phyloP scores from a whole-genome alignment of 2,113 vertebrate species.

The Ameiurus melas region DNA sequence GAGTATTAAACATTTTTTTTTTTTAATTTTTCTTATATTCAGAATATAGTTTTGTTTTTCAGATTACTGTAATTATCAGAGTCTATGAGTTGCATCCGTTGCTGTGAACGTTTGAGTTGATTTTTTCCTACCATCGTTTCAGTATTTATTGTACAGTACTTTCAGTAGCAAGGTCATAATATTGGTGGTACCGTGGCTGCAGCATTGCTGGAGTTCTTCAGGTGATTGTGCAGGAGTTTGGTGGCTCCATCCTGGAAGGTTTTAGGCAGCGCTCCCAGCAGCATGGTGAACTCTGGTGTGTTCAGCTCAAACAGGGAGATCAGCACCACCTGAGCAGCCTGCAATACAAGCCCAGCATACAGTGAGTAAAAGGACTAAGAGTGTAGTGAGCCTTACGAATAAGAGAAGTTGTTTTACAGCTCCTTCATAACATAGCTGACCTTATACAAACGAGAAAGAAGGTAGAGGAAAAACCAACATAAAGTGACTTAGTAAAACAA shows the following conservation, averaged over 20 bases:
- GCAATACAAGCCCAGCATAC: constrained; percentile 38
- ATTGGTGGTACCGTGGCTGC: constrained; percentile 73
- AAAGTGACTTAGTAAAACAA: background rate
- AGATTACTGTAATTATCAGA: too few relatives aligned
- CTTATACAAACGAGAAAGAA: background rate
- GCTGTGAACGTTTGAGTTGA: background rate
- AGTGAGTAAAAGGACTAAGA: background rate
- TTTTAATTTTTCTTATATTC: too few relatives aligned
- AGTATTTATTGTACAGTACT: background rate
- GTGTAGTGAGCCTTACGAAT: background rate
- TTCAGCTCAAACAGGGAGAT: constrained; percentile 94
- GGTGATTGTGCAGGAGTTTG: constrained; percentile 91
- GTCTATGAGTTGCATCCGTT: too few relatives aligned
- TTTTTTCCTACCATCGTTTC: background rate
- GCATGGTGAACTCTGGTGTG: constrained; percentile 95
- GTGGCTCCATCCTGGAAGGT: constrained; percentile 96
- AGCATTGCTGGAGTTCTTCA: constrained; percentile 82
- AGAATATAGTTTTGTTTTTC: too few relatives aligned
- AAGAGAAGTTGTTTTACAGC: background rate
- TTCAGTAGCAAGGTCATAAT: background rate
- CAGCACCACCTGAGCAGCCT: constrained; percentile 92
- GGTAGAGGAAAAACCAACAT: too few relatives aligned
- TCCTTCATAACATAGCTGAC: background rate
- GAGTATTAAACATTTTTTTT: too few relatives aligned
- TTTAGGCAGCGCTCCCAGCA: constrained; percentile 92